phyloP scores from a whole-genome alignment of 2,113 vertebrate species.

The Ceyx melanurus region DNA sequence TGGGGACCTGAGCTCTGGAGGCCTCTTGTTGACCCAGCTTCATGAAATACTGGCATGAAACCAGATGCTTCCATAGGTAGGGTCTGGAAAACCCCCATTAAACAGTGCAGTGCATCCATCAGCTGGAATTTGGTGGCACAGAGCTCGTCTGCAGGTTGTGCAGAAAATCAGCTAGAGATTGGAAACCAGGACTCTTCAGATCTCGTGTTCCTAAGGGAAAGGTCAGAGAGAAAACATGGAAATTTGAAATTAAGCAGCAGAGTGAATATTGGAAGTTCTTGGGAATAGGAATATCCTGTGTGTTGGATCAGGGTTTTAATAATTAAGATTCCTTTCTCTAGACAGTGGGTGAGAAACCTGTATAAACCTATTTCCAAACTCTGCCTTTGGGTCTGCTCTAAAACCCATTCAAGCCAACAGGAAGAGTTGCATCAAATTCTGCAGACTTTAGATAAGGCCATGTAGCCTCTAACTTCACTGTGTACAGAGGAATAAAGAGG shows the following conservation, averaged over 20 bases:
- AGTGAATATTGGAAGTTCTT: not conserved
- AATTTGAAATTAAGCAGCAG: not conserved
- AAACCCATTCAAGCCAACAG: not conserved
- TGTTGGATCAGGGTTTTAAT: not conserved
- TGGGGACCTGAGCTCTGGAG: not conserved
- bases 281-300: not conserved
- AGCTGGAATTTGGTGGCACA: not conserved
- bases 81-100: not conserved
- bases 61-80: not conserved
- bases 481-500: not conserved
- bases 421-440: not conserved
- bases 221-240: slow-evolving; percentile 3
- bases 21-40: not conserved
- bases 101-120: not conserved
- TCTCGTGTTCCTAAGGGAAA: slow-evolving; percentile 2
- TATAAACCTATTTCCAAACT: not conserved
- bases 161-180: not conserved
- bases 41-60: not conserved
- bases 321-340: not conserved
- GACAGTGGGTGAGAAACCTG: not conserved
- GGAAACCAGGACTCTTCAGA: not conserved
- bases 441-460: not conserved
- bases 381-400: not conserved
- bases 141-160: not conserved
- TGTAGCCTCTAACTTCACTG: not conserved